A percentile compares a stretch with the other conserved stretches of the same genome.
Evolutionary conservation across 2,888 invertebrate species (phyloP).

Genomic region (Trileptium ribeirensis): DNA sequence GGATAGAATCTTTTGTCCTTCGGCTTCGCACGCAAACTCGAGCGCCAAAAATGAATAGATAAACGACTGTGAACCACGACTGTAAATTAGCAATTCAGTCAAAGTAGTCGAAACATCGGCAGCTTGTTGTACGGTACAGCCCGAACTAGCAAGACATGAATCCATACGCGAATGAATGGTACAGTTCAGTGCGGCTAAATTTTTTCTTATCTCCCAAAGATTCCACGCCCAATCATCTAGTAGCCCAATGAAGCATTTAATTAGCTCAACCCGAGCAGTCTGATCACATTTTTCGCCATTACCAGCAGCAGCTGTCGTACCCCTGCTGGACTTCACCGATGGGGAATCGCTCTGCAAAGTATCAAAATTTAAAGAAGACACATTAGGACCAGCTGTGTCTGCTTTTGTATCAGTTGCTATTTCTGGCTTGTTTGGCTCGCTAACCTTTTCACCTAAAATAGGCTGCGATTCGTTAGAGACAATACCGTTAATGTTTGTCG

Average conservation of each 20-base stretch:
- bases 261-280: slow-evolving; percentile 31
- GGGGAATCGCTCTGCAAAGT: no score
- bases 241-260: slow-evolving; percentile 2
- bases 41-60: slow-evolving; percentile 4
- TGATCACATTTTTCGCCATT: no score
- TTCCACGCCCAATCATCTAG: slow-evolving; percentile 24
- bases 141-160: neutral
- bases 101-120: slow-evolving; percentile 11
- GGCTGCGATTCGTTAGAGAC: no score
- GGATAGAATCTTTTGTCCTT: neutral
- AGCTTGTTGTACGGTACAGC: slow-evolving; percentile 4
- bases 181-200: slow-evolving; percentile 12
- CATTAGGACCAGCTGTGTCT: no score
- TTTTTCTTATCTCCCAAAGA: slow-evolving; percentile 7
- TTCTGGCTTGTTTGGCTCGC: no score
- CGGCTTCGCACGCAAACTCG: neutral
- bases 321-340: no score
- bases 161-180: slow-evolving; percentile 6
- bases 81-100: slow-evolving; percentile 6
- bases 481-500: no score
- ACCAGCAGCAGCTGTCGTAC: no score
- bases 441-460: no score
- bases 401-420: no score
- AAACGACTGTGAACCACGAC: neutral
- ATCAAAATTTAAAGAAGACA: no score